Evolutionary conservation across 1,140 invertebrate genomes (phyloP), one percentile per base, ranked within the genome.

Genomic region (Drosophila pseudoananassae): DNA sequence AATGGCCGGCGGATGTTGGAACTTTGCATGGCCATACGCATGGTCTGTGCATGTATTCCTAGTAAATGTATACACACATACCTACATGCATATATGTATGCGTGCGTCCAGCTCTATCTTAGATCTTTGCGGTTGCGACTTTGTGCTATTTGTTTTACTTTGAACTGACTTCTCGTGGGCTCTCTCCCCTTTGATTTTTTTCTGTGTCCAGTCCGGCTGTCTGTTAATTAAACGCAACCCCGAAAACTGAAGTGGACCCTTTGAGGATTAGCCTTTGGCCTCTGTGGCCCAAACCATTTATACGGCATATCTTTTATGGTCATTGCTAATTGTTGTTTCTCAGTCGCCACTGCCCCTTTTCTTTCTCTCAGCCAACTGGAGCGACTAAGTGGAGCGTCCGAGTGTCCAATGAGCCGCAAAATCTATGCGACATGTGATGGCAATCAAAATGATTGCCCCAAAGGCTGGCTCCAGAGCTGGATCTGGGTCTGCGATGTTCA

Each of bases 391-490:
- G 70, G 36, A 33, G 40, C 25, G 25, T 6, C 25, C 25, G 14
- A 12, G 25, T 43, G 47, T 40, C 68, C 83, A 87, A 87, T 87
- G 82, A 88, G 82, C 82, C 65, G 70, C 59, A 68, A 88, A 87
- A 87, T 87, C 78, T 82, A 87, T 78, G 82, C 83, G 81, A 85
- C 81, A 87, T 87, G 82, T 85, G 82, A 87, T 82, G 78, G 78
- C 82, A 85, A 85, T 85, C 82, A 87, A 82, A 71, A 49, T 68
- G 78, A 85, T 82, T 87, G 81, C 73, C 57, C 46, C 23, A 50
- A 27, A 38, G 46, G 29, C 57, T 33, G 27, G 8, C 31, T 23
- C 40, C 12, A 10, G n/a, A 0, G 27, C 31, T 49, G 54, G 27
- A 5, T 27, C 25, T 40, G 49, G 20, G 20, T 20, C 20, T 20